Conservation (phyloP, 2,888 invertebrate genomes). For the Lasioglossum vierecki region DNA sequence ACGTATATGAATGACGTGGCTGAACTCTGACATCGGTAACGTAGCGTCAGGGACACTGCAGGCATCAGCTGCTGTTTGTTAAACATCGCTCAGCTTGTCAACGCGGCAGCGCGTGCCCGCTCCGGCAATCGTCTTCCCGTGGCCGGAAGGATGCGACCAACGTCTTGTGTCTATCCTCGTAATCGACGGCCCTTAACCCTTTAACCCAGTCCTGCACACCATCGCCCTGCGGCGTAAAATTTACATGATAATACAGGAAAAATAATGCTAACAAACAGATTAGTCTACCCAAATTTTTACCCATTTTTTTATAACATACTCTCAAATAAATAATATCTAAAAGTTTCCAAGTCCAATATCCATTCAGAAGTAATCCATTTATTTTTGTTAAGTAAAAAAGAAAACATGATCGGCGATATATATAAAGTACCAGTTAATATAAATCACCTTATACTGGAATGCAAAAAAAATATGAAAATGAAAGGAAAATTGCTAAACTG, state of each 20-base stretch:
- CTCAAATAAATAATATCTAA: no score
- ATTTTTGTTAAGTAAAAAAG: no score
- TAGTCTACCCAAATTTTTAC: no score
- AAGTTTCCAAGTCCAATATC: no score
- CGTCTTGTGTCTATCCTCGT: constrained; percentile 24
- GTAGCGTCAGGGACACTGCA: constrained; percentile 69
- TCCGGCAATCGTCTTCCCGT: background rate
- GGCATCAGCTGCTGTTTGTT: constrained; percentile 77
- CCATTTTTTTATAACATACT: no score
- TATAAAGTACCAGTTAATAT: no score
- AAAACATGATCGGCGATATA: no score
- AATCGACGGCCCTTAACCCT: constrained; percentile 41
- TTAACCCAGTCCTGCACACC: background rate
- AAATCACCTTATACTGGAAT: no score
- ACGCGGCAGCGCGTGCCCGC: constrained; percentile 37
- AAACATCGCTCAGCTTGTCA: constrained; percentile 79
- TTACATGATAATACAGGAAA: background rate
- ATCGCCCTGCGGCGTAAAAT: background rate
- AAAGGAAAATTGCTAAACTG: no score
- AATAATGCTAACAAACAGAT: background rate
- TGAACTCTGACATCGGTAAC: constrained; percentile 72
- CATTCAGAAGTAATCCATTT: no score
- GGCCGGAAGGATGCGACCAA: background rate
- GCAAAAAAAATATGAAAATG: no score
- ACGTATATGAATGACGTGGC: constrained; percentile 67